Evolutionary conservation across 2,797 vertebrate species (phyloP).

Genomic region (Antrozous pallidus): DNA sequence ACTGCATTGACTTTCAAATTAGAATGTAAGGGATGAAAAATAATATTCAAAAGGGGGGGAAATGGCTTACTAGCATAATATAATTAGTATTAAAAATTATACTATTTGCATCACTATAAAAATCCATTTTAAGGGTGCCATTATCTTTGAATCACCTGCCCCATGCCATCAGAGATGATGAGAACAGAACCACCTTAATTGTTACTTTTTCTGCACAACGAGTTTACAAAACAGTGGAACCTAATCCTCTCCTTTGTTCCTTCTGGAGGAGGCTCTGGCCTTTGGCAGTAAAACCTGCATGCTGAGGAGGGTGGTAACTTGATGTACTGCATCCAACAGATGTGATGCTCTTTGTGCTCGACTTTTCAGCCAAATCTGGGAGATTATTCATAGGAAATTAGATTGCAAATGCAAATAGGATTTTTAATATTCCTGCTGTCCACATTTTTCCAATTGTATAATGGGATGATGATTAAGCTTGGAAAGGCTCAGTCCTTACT

Average conservation of each 20-base stretch:
- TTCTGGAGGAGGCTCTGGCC: background rate
- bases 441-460: slow-evolving; percentile 60
- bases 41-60: slow-evolving; percentile 49
- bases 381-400: slow-evolving; percentile 69
- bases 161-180: slow-evolving; percentile 32
- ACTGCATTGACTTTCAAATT: slow-evolving; percentile 62
- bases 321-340: slow-evolving; percentile 55
- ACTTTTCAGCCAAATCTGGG: slow-evolving; percentile 50
- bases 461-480: slow-evolving; percentile 35
- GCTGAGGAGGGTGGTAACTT: background rate
- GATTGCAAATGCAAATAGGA: slow-evolving; percentile 61
- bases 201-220: background rate
- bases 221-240: slow-evolving; percentile 38
- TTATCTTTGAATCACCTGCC: slow-evolving; percentile 65
- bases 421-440: slow-evolving; percentile 71
- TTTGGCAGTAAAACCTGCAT: slow-evolving; percentile 9
- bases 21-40: slow-evolving; percentile 55
- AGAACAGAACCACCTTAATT: slow-evolving; percentile 45
- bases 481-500: slow-evolving; percentile 30
- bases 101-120: slow-evolving; percentile 54
- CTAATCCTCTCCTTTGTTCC: background rate
- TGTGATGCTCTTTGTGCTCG: slow-evolving; percentile 32
- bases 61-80: background rate
- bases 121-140: slow-evolving; percentile 1
- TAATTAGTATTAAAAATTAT: slow-evolving; percentile 64